phyloP scores from a whole-genome alignment of 2,113 vertebrate genomes.

The Theristicus caerulescens region DNA sequence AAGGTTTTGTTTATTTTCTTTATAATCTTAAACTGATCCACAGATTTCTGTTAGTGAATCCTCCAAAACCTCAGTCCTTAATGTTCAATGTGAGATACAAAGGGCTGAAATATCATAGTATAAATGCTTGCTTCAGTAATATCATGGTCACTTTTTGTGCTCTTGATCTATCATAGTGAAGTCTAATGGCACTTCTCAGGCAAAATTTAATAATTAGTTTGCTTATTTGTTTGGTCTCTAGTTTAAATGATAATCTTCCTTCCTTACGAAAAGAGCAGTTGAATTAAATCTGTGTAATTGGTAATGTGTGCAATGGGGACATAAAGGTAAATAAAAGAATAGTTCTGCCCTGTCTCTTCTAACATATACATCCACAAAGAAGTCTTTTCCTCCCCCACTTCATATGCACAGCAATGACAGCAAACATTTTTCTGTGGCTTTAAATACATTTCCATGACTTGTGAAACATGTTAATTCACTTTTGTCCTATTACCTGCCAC shows the following conservation, averaged over 20 bases:
- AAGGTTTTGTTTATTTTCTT: background rate
- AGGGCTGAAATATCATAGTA: background rate
- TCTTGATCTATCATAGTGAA: background rate
- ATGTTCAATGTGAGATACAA: background rate
- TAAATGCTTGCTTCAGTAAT: background rate
- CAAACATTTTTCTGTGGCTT: background rate
- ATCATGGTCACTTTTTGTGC: background rate
- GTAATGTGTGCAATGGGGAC: background rate
- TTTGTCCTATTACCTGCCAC: background rate
- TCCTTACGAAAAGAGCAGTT: background rate
- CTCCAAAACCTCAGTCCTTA: background rate
- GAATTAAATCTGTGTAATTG: background rate
- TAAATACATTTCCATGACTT: background rate
- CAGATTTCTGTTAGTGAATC: slow-evolving; percentile 3
- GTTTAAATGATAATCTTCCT: background rate
- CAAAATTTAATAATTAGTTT: background rate
- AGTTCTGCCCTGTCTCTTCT: background rate
- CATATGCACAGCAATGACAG: background rate
- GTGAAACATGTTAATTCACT: background rate
- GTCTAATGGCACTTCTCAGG: background rate
- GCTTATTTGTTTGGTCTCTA: background rate
- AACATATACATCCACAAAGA: background rate
- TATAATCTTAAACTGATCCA: background rate
- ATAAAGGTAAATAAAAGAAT: background rate
- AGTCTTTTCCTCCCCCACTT: background rate